These are phyloP conservation scores for Sparidentex hasta DNA, from an alignment of 2,797 vertebrate genomes.

Conservation along the genomic window DNA sequence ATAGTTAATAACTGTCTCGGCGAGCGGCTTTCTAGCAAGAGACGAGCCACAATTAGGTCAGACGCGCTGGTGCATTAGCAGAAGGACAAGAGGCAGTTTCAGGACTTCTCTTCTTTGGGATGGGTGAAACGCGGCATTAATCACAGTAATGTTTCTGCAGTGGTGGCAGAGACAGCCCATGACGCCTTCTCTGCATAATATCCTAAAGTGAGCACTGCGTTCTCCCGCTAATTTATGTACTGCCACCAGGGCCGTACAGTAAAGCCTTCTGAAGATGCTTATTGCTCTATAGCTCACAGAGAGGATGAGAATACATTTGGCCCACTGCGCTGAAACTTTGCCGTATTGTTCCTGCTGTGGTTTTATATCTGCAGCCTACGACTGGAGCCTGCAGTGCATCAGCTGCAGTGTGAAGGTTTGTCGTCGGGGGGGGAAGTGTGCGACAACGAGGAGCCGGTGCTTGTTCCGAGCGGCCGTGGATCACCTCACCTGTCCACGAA, in stretches of 20 bases:
- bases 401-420: constrained; percentile 22
- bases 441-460: constrained; percentile 10
- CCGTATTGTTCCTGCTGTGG: constrained; percentile 45
- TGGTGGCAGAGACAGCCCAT: constrained; percentile 67
- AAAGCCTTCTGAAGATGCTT: constrained; percentile 71
- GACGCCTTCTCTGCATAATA: constrained; percentile 80
- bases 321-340: constrained; percentile 54
- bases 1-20: constrained; percentile 77
- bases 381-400: constrained; percentile 44
- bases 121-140: constrained; percentile 81
- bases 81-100: constrained; percentile 78
- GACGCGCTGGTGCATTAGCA: constrained; percentile 72
- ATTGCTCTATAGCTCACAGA: constrained; percentile 68
- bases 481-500: constrained; percentile 6
- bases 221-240: constrained; percentile 81
- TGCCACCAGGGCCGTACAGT: constrained; percentile 70
- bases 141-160: constrained; percentile 82
- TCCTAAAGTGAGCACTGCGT: constrained; percentile 75
- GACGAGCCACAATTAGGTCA: constrained; percentile 83
- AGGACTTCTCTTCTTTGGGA: constrained; percentile 76
- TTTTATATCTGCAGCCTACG: constrained; percentile 42
- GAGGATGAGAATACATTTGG: constrained; percentile 54
- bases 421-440: neutral
- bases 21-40: constrained; percentile 68
- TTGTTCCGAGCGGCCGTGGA: constrained; percentile 29